Evolutionary conservation across 2,888 invertebrate species (phyloP).

Genomic region (Molanna angustata): DNA sequence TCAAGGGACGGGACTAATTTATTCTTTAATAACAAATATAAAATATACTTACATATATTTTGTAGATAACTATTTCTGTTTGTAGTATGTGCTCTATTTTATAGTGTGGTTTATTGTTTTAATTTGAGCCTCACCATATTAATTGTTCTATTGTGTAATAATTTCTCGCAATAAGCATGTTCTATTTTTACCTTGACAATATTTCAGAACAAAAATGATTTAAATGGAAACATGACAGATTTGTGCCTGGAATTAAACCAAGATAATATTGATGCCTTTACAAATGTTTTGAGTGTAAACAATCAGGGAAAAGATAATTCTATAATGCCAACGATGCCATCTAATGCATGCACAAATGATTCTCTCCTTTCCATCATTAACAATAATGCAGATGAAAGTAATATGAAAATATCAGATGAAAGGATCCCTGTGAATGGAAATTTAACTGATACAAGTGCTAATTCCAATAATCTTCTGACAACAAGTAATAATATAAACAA

Average conservation of each 20-base stretch:
- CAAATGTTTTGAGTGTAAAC: slow-evolving; percentile 23
- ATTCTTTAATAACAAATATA: no score
- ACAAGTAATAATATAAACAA: slow-evolving; percentile 5
- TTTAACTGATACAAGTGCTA: slow-evolving; percentile 6
- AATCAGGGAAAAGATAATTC: slow-evolving; percentile 15
- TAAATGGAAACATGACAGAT: slow-evolving; percentile 23
- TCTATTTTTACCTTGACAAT: slow-evolving; percentile 32
- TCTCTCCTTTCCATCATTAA: slow-evolving; percentile 18
- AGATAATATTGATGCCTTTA: slow-evolving; percentile 30
- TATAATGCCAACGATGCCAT: slow-evolving; percentile 7
- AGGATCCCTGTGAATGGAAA: slow-evolving; percentile 11
- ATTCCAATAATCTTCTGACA: slow-evolving; percentile 4
- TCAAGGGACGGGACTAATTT: no score
- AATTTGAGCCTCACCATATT: no score
- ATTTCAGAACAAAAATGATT: slow-evolving; percentile 35
- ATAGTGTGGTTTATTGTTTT: no score
- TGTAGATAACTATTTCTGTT: no score
- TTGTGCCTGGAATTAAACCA: slow-evolving; percentile 23
- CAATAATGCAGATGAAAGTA: slow-evolving; percentile 20
- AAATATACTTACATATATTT: no score
- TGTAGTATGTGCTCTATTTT: no score
- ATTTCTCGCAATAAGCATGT: no score
- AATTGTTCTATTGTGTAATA: no score
- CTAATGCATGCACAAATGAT: slow-evolving; percentile 20
- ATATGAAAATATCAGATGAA: slow-evolving; percentile 2